phyloP scores from a whole-genome alignment of 2,113 vertebrate species.

The Leuciscus idus region DNA sequence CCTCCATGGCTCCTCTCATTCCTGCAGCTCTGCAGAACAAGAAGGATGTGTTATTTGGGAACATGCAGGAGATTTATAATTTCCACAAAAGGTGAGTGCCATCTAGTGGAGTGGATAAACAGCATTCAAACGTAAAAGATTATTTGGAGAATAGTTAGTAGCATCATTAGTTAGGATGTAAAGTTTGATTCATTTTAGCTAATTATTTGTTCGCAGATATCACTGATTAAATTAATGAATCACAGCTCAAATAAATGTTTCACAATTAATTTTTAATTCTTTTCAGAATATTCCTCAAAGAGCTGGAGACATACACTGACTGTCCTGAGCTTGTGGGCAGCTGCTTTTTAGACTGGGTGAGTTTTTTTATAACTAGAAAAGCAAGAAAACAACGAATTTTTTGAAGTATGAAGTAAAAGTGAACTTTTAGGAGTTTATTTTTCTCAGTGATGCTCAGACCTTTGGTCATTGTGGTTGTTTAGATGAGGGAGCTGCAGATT shows the following conservation, averaged over 20 bases:
- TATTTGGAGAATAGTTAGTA: too few relatives aligned
- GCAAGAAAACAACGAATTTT: neutral
- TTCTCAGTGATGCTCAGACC: neutral
- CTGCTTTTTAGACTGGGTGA: conserved; percentile 90
- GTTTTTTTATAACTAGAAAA: conserved; percentile 49
- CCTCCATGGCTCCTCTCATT: conserved; percentile 86
- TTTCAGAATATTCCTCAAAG: conserved; percentile 87
- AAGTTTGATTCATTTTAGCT: too few relatives aligned
- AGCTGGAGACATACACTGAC: conserved; percentile 88
- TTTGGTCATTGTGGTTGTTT: conserved; percentile 23
- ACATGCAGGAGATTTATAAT: conserved; percentile 97
- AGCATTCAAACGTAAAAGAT: too few relatives aligned
- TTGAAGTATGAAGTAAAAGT: neutral
- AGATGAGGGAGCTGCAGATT: conserved; percentile 98
- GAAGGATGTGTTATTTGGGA: conserved; percentile 95
- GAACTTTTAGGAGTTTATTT: neutral
- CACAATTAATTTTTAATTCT: neutral
- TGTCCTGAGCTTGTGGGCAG: conserved; percentile 90
- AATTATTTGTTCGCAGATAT: too few relatives aligned
- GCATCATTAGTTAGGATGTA: too few relatives aligned
- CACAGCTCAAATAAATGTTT: neutral
- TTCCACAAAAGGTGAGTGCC: conserved; percentile 90
- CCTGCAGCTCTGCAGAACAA: conserved; percentile 87
- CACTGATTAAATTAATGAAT: neutral
- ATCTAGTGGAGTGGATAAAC: conserved; percentile 28